Evolutionary conservation across 1,140 invertebrate species (phyloP).

Genomic region (Mylabris phalerata): DNA sequence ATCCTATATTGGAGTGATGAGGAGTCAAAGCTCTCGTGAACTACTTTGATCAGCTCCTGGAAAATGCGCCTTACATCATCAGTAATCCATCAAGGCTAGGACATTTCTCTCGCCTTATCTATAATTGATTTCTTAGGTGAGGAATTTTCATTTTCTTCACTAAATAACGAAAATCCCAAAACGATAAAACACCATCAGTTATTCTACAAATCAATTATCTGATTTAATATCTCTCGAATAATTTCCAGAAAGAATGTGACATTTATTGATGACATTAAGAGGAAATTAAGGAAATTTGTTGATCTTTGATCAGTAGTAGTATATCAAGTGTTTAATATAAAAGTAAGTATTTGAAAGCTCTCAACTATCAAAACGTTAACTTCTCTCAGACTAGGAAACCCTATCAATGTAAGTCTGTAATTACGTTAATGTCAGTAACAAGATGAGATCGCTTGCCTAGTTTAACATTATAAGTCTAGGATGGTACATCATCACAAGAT

Average conservation of each 20-base stretch:
- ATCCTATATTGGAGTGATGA: background rate
- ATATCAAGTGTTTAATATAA: no score
- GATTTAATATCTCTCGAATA: no score
- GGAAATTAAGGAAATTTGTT: no score
- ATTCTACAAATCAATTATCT: no score
- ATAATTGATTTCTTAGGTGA: constrained; percentile 6
- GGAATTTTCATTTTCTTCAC: constrained; percentile 4
- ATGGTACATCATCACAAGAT: constrained; percentile 12
- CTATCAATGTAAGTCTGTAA: constrained; percentile 3
- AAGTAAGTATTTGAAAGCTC: no score
- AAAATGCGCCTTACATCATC: background rate
- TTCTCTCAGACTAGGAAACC: background rate
- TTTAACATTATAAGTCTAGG: constrained; percentile 10
- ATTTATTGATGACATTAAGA: no score
- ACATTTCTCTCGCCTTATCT: background rate
- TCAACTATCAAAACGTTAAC: no score
- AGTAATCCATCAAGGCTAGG: background rate
- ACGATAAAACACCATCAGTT: no score
- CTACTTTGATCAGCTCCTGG: background rate
- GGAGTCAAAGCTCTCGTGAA: no score
- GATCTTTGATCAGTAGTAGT: no score
- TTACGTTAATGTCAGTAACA: constrained; percentile 1
- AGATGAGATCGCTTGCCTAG: constrained; percentile 10
- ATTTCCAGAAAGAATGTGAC: no score
- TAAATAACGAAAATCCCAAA: no score